phyloP scores from a whole-genome alignment of 2,888 invertebrate species.

The Ischnus inquisitorius region DNA sequence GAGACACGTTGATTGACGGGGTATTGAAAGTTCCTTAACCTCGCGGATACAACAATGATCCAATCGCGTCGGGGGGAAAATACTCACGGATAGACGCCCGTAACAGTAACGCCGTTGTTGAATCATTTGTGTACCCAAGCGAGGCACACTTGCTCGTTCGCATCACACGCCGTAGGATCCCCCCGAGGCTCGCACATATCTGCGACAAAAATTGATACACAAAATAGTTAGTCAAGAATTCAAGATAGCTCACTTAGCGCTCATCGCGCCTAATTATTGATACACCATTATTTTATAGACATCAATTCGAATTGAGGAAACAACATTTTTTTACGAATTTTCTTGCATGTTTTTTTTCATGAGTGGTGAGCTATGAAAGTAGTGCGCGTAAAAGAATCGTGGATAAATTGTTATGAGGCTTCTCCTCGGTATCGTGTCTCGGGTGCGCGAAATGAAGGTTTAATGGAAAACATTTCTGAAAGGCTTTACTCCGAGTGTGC shows the following conservation, averaged over 20 bases:
- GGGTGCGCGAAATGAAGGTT: conserved; percentile 73
- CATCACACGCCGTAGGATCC: neutral
- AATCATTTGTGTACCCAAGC: conserved; percentile 1
- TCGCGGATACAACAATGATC: conserved; percentile 36
- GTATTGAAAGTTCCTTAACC: conserved; percentile 63
- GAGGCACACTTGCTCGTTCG: neutral
- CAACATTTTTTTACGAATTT: no score
- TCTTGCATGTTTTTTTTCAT: no score
- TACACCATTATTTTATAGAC: neutral
- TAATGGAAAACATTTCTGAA: conserved; percentile 73
- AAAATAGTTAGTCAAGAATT: conserved; percentile 1
- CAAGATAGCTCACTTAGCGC: no score
- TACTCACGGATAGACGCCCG: conserved; percentile 10
- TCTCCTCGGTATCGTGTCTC: conserved; percentile 52
- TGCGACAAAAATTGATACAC: neutral
- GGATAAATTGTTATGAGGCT: conserved; percentile 12
- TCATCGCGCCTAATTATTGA: neutral
- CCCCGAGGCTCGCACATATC: neutral
- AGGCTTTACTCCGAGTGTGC: conserved; percentile 25
- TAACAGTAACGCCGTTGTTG: conserved; percentile 10
- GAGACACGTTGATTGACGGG: conserved; percentile 65
- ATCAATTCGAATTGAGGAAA: neutral
- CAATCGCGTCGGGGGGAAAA: conserved; percentile 18
- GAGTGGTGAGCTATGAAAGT: neutral
- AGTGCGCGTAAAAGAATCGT: neutral